A percentile compares a stretch with the other conserved stretches of the same genome.
Conservation (phyloP, 2,113 vertebrate species). For the Saguinus imperator region DNA sequence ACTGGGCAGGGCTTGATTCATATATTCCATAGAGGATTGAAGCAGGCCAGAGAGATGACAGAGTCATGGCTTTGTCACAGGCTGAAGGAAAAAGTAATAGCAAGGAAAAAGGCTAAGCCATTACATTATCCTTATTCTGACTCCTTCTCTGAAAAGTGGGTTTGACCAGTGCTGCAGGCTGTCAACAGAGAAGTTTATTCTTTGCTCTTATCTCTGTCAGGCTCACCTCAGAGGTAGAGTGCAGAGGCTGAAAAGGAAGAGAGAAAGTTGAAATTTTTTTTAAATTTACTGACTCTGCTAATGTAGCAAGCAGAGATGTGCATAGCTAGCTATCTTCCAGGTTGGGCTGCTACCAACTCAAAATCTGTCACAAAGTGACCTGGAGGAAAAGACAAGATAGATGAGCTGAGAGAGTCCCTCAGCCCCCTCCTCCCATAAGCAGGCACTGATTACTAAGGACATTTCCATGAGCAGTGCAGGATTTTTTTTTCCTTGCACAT, state of each 20-base stretch:
- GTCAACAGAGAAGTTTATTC: conserved; percentile 10
- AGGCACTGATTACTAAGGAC: conserved; percentile 80
- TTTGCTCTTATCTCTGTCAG: conserved; percentile 24
- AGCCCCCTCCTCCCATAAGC: conserved; percentile 62
- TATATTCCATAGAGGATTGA: conserved; percentile 13
- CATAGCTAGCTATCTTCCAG: conserved; percentile 16
- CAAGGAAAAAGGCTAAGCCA: conserved; percentile 11
- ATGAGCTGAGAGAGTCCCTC: conserved; percentile 51
- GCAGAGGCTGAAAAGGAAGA: conserved; percentile 24
- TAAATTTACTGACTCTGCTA: conserved; percentile 32
- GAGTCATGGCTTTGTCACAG: conserved; percentile 13
- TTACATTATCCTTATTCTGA: conserved; percentile 32
- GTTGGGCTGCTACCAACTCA: conserved; percentile 51
- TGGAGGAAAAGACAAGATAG: conserved; percentile 67
- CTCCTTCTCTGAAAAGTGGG: conserved; percentile 8
- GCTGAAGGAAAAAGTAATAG: conserved; percentile 51
- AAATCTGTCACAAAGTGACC: conserved; percentile 51
- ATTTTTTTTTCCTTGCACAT: conserved; percentile 81
- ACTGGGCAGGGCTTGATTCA: background rate
- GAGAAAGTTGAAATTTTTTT: background rate
- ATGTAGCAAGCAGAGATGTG: conserved; percentile 18
- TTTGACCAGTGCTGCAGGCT: conserved; percentile 19
- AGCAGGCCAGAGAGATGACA: background rate
- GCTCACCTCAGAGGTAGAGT: conserved; percentile 11
- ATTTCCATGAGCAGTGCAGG: conserved; percentile 80